Evolutionary conservation across 2,113 vertebrate species (phyloP).

Genomic region (Osmerus eperlanus): DNA sequence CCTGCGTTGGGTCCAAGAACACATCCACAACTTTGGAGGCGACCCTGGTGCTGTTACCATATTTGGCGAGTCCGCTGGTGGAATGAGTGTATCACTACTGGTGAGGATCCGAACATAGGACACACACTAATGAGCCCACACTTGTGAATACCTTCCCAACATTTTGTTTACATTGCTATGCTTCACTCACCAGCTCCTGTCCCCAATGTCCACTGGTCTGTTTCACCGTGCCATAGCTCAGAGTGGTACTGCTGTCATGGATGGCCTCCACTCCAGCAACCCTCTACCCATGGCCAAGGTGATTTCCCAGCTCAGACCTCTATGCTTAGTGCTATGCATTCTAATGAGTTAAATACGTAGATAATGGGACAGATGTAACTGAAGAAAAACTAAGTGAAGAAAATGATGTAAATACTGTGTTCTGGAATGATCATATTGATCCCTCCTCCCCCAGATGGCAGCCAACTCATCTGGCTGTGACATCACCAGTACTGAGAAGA

Average conservation of each 20-base stretch:
- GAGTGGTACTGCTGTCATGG: slow-evolving; percentile 34
- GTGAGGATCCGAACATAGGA: slow-evolving; percentile 22
- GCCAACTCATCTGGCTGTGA: neutral
- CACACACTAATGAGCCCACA: neutral
- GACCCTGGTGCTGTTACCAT: slow-evolving; percentile 67
- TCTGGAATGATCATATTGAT: neutral
- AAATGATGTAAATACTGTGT: too few relatives aligned
- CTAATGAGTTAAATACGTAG: too few relatives aligned
- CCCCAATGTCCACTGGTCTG: slow-evolving; percentile 56
- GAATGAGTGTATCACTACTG: slow-evolving; percentile 51
- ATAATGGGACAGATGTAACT: too few relatives aligned
- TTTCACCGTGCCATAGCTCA: slow-evolving; percentile 65
- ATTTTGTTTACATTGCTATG: neutral
- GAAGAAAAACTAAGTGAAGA: too few relatives aligned
- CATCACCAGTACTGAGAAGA: neutral
- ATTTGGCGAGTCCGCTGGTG: slow-evolving; percentile 68
- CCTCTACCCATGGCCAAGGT: neutral
- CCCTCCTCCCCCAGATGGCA: neutral
- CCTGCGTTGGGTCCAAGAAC: slow-evolving; percentile 65
- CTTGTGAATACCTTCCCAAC: neutral
- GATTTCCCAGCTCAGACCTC: neutral
- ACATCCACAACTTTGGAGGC: slow-evolving; percentile 69
- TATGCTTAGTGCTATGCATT: too few relatives aligned
- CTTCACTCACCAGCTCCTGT: slow-evolving; percentile 43
- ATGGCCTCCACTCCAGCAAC: neutral